phyloP scores from a whole-genome alignment of 2,888 invertebrate species.

The Beris morrisii region DNA sequence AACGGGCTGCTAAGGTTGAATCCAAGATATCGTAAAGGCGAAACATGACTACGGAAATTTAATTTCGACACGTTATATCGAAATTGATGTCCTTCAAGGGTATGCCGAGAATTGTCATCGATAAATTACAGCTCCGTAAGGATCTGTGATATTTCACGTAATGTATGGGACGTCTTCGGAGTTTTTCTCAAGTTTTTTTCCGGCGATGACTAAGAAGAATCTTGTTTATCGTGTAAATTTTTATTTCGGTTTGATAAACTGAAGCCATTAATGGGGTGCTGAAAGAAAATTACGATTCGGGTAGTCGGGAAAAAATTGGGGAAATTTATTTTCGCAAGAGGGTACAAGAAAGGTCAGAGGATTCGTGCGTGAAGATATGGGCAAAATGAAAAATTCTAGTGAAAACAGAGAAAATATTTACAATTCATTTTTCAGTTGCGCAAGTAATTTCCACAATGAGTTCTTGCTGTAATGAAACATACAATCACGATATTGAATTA shows the following conservation, averaged over 20 bases:
- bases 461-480: no score
- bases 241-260: conserved; percentile 26
- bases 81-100: conserved; percentile 29
- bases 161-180: background rate
- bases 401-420: no score
- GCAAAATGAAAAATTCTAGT: no score
- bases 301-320: no score
- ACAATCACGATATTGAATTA: no score
- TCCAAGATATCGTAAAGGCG: conserved; percentile 18
- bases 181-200: conserved; percentile 4
- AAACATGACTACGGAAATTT: conserved; percentile 31
- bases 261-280: conserved; percentile 4
- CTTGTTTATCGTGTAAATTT: conserved; percentile 19
- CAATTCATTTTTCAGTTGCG: no score
- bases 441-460: no score
- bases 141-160: conserved; percentile 20
- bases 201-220: conserved; percentile 5
- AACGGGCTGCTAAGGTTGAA: background rate
- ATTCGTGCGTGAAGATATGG: no score
- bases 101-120: conserved; percentile 20
- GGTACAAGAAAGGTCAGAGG: no score
- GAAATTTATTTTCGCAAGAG: no score
- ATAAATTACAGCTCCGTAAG: conserved; percentile 28
- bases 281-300: no score
- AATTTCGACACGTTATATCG: conserved; percentile 32